Base-by-base conservation (phyloP, 2,797 vertebrate genomes). In the Sphenodon punctatus region DNA sequence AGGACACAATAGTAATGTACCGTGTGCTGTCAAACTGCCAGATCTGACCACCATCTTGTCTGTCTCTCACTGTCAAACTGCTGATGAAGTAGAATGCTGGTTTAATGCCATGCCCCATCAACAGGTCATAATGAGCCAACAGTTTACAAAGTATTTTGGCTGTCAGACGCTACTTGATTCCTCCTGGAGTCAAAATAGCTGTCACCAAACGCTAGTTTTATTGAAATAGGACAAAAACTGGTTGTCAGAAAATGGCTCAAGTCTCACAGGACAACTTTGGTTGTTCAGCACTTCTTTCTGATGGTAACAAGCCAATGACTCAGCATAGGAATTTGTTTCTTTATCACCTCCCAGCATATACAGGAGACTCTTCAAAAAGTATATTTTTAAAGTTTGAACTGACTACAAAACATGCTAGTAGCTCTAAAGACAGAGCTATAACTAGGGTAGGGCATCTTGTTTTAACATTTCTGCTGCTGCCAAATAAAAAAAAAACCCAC, bases 21-120 rank as follows among this genome's bases (percentile, higher is more conserved):
- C 23, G 67, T 43, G 4, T 8, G 34, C 70, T 75, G 71, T 17
- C 86, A 20, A 70, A 48, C 1, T 72, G 73, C 41, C 80, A 76
- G 51, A 38, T 60, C 69, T 12, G 51, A 63, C 45, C 69, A 73
- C 61, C 56, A n/a, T 41, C 16, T 7, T 6, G 3, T 34, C 6
- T 27, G n/a, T n/a, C n/a, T n/a, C 49, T 49, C n/a, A 51, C 22
- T 30, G 77, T 23, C 71, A 79, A 43, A 41, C 53, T 27, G 67
- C 67, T 69, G 73, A 59, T 36, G 43, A 61, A 76, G 65, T 55
- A 58, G 14, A 14, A 30, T 10, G 39, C 43, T 30, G 59, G 39
- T 68, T 78, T 27, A 56, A 32, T 36, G 55, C 19, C 55, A 58
- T 32, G 32, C 30, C 58, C 32, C 32, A 8, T 6, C 0, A 0